Percentiles rank a stretch among this genome's conserved stretches.
phyloP scores from a whole-genome alignment of 2,797 vertebrate genomes.

The Megalops cyprinoides region DNA sequence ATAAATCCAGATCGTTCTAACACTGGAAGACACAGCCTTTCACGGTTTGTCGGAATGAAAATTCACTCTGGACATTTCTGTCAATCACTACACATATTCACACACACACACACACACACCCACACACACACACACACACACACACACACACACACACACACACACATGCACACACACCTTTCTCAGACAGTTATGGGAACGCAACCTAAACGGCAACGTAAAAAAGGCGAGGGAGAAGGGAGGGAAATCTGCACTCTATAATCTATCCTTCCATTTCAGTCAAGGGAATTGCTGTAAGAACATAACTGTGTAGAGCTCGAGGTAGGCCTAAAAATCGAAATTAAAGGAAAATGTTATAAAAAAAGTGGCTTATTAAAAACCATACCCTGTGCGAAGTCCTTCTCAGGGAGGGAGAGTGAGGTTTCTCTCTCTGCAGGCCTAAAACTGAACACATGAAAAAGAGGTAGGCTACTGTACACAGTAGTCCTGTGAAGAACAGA shows the following conservation, averaged over 20 bases:
- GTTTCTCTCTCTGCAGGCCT: slow-evolving; percentile 17
- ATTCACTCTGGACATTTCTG: too few species aligned
- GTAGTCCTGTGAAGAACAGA: too few species aligned
- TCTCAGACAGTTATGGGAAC: neutral
- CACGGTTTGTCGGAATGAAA: too few species aligned
- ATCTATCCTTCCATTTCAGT: slow-evolving; percentile 29
- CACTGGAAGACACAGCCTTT: neutral
- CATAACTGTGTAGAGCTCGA: slow-evolving; percentile 8
- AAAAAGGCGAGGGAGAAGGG: neutral
- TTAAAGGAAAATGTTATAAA: slow-evolving; percentile 33
- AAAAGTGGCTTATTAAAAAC: slow-evolving; percentile 35
- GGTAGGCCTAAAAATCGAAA: slow-evolving; percentile 1
- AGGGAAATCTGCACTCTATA: slow-evolving; percentile 28
- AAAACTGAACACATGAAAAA: slow-evolving; percentile 19
- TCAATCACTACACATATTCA: neutral
- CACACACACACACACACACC: neutral
- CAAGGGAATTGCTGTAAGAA: slow-evolving; percentile 11
- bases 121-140: neutral
- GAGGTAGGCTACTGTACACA: neutral
- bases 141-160: slow-evolving; percentile 1
- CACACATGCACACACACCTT: slow-evolving; percentile 28
- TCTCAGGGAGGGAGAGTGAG: neutral
- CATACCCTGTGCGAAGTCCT: neutral
- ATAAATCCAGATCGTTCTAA: neutral
- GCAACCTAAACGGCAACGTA: neutral